Base-by-base conservation (phyloP, 92 coral and sea anemone genomes). In the Porites divaricata region DNA sequence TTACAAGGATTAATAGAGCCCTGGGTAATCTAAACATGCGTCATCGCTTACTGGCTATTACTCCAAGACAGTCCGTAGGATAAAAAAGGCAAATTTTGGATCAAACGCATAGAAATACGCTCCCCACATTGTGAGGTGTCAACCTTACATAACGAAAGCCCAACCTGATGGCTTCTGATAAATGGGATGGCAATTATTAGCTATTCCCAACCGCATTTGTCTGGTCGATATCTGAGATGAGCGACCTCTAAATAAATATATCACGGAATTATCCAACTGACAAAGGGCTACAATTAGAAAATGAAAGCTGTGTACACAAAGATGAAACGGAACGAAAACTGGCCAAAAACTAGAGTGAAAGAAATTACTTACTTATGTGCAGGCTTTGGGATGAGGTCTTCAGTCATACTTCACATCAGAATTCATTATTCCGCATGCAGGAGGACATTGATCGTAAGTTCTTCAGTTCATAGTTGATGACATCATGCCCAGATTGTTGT, bases 241-340 rank as follows among this genome's bases (percentile, higher is more conserved):
- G 35, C 70, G 26, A 63, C 59, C 59, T 15, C 59, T 8, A 62
- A 48, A n/a, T 49, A 64, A 63, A 62, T 64, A 51, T 50, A 26
- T 68, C 4, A 80, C 76, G 85, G 85, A 68, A 80, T 80, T 17
- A 66, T 72, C 48, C 15, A 11, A 41, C 54, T 68, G 66, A 25
- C 84, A 54, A 26, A n/a, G 72, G 4, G 22, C 77, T 4, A 16
- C 28, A 9, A n/a, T 13, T 35, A 24, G 21, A 9, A 15, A 4
- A 22, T 8, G 22, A 20, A 7, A 71, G 24, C 58, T 41, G 13
- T 1, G 58, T 48, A 16, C 26, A n/a, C 48, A 49, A 53, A 52
- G n/a, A 22, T 45, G 51, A 35, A n/a, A 21, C 2, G 7, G 1
- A 45, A 68, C 58, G 21, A 80, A 80, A 26, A 54, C 9, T 22